Evolutionary conservation across 2,888 invertebrate species (phyloP).

Genomic region (Lasioglossum lativentre): DNA sequence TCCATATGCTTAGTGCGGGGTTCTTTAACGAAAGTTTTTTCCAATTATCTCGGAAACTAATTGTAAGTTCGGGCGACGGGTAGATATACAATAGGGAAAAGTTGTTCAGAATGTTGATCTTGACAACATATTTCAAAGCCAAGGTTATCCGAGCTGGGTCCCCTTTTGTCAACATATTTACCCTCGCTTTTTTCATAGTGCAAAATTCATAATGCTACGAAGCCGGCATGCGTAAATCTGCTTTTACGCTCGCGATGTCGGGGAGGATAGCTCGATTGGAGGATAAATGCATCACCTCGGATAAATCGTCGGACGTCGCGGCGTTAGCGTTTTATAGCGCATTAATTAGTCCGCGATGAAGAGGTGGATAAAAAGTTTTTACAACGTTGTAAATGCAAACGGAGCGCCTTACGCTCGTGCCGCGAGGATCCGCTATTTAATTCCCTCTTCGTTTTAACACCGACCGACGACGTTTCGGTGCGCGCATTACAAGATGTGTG

Average conservation of each 20-base stretch:
- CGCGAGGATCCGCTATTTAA: slow-evolving; percentile 45
- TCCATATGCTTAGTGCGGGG: too few species aligned
- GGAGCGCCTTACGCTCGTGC: slow-evolving; percentile 1
- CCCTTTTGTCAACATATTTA: too few species aligned
- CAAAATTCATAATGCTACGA: not conserved
- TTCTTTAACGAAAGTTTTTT: too few species aligned
- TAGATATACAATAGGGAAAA: too few species aligned
- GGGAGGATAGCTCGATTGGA: slow-evolving; percentile 14
- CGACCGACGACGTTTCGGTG: slow-evolving; percentile 40
- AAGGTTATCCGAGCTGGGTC: too few species aligned
- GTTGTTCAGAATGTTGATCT: too few species aligned
- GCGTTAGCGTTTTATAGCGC: slow-evolving; percentile 71
- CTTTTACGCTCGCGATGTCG: slow-evolving; percentile 3
- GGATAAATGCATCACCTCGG: slow-evolving; percentile 9
- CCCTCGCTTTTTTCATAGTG: not conserved
- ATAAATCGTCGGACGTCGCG: slow-evolving; percentile 49
- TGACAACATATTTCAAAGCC: too few species aligned
- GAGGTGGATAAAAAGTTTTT: slow-evolving; percentile 73
- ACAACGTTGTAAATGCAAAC: slow-evolving; percentile 75
- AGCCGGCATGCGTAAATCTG: slow-evolving; percentile 4
- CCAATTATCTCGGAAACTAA: too few species aligned
- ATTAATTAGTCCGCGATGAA: slow-evolving; percentile 73
- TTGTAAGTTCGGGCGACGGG: too few species aligned
- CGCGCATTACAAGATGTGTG: slow-evolving; percentile 56
- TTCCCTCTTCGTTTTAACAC: slow-evolving; percentile 53